Evolutionary conservation across 2,888 invertebrate species (phyloP).

Genomic region (Vanessa cardui): DNA sequence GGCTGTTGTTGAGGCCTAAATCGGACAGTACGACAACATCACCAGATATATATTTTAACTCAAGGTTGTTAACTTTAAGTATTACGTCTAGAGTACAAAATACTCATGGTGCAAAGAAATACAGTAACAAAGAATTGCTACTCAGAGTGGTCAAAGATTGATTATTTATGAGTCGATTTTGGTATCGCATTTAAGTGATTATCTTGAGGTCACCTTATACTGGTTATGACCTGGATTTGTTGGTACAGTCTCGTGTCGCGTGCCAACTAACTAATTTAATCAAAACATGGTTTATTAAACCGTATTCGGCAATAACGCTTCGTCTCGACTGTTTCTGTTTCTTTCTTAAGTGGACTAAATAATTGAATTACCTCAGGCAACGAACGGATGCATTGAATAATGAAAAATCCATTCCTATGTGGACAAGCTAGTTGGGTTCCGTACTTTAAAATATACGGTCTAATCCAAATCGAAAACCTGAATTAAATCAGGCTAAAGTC

Average conservation of each 20-base stretch:
- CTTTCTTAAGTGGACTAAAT: slow-evolving; percentile 25
- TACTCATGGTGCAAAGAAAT: background rate
- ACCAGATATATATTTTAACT: background rate
- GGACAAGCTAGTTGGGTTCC: background rate
- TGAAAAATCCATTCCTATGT: background rate
- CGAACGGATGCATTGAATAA: slow-evolving; percentile 13
- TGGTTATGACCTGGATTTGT: slow-evolving; percentile 66
- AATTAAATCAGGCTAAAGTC: too few species aligned
- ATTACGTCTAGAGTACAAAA: background rate
- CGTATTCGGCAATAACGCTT: slow-evolving; percentile 72
- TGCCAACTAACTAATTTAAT: slow-evolving; percentile 76
- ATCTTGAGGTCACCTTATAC: slow-evolving; percentile 36
- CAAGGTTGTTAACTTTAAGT: background rate
- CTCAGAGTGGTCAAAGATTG: slow-evolving; percentile 28
- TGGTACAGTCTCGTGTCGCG: slow-evolving; percentile 67
- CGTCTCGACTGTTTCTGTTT: slow-evolving; percentile 48
- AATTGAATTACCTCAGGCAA: slow-evolving; percentile 15
- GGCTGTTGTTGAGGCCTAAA: too few species aligned
- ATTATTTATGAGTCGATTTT: slow-evolving; percentile 39
- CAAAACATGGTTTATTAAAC: slow-evolving; percentile 75
- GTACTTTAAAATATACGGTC: background rate
- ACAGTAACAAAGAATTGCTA: slow-evolving; percentile 13
- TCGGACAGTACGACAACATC: too few species aligned
- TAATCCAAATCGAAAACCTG: too few species aligned
- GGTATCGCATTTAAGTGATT: slow-evolving; percentile 38